Base-by-base conservation (phyloP, 2,888 invertebrate genomes). In the Busseola fusca region DNA sequence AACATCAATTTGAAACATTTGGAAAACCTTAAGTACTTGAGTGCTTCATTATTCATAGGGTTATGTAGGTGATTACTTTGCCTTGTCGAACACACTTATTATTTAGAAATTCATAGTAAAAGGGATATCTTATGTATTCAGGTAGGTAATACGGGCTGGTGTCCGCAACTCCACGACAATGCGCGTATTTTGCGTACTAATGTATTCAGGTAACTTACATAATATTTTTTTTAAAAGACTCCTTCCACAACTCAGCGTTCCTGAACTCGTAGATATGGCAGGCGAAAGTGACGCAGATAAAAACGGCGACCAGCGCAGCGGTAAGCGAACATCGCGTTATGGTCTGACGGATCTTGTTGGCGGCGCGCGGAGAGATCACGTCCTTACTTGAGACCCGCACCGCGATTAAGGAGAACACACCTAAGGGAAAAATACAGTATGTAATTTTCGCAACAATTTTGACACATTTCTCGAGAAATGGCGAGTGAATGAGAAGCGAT, bases 301-400 rank as follows among this genome's bases (percentile, higher is more conserved):
- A 98, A 16, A 97, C 96, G 34, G 98, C 95, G 18, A 97, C 97
- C 64, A 98, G 96, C 27, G 97, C 93, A 0, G 98, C 97, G 86
- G 98, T 98, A 42, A 98, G 94, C 10, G 98, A 97, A 96, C 99
- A 97, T 66, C 98, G 96, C 7, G 98, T 97, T 78, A 99, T 98
- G 58, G 98, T 98, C 85, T 97, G 97, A 50, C 97, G 97, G 80
- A 99, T 98, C 94, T 98, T 98, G 85, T 97, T 97, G 82, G 98
- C 98, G 1, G 98, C 98, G 83, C 97, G 97, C 66, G 97, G 97
- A 0, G 98, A 98, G 85, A 99, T 98, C 75, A 98, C 97, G 87
- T 98, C 98, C 80, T 97, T 97, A 82, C 98, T 98, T 68, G 97
- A 97, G 80, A 97, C 97, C 85, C 98, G 98, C 48, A 99, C 96